Percentiles rank a stretch among this genome's conserved stretches.
These are phyloP conservation scores for Megaceryle maxima DNA, from an alignment of 2,113 vertebrate genomes.

Conservation along the genomic window DNA sequence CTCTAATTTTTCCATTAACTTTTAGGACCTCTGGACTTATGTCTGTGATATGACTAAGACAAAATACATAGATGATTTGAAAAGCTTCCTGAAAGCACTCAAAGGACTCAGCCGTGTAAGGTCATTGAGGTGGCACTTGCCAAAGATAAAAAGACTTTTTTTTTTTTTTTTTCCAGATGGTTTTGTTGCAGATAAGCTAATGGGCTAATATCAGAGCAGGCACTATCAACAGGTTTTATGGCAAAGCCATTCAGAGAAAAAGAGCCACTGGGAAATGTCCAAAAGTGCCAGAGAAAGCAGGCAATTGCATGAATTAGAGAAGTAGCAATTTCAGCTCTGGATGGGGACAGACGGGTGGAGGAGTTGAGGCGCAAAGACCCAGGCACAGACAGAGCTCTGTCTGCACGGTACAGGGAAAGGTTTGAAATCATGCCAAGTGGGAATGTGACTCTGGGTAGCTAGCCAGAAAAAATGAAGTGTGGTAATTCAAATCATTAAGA, in stretches of 20 bases:
- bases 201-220: not conserved
- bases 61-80: not conserved
- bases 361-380: not conserved
- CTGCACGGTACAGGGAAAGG: rapidly evolving
- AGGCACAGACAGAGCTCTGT: not conserved
- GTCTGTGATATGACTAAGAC: not conserved
- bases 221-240: not conserved
- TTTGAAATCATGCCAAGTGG: not conserved
- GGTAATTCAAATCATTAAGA: not conserved
- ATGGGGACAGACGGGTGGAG: rapidly evolving
- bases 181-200: not conserved
- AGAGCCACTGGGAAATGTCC: not conserved
- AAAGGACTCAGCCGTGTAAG: not conserved
- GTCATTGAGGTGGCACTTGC: not conserved
- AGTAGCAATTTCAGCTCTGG: rapidly evolving
- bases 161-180: not conserved
- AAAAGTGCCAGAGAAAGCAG: not conserved
- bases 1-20: not conserved
- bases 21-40: not conserved
- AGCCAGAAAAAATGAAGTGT: not conserved
- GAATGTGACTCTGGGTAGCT: not conserved
- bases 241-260: not conserved
- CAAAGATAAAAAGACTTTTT: not conserved
- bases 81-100: not conserved
- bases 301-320: not conserved